Percentiles rank a stretch among this genome's conserved stretches.
Evolutionary conservation across 2,888 invertebrate genomes (phyloP).

Genomic region (Trisateles emortualis): DNA sequence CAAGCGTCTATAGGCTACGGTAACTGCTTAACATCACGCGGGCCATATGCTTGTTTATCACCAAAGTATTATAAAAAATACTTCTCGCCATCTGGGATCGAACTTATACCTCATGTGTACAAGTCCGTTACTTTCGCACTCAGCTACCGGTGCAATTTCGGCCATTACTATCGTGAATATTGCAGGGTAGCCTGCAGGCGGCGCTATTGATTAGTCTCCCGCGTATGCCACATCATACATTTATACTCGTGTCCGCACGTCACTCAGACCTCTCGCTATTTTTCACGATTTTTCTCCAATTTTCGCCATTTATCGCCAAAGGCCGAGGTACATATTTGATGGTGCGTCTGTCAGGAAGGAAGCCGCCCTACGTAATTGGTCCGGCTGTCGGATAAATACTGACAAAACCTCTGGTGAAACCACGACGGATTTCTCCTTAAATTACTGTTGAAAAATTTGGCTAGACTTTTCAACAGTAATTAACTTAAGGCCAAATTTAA

Average conservation of each 20-base stretch:
- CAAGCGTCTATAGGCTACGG: too few species aligned
- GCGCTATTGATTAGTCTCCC: slow-evolving; percentile 65
- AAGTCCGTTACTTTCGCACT: too few species aligned
- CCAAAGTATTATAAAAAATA: too few species aligned
- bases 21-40: too few species aligned
- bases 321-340: slow-evolving; percentile 75
- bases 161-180: slow-evolving; percentile 66
- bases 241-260: slow-evolving; percentile 69
- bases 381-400: slow-evolving; percentile 62
- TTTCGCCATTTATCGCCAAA: slow-evolving; percentile 65
- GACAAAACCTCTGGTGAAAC: slow-evolving; percentile 55
- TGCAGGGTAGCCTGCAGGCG: slow-evolving; percentile 58
- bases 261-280: slow-evolving; percentile 53
- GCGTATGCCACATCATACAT: slow-evolving; percentile 72
- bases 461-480: too few species aligned
- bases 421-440: slow-evolving; percentile 47
- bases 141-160: slow-evolving; percentile 51
- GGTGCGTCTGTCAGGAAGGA: slow-evolving; percentile 73
- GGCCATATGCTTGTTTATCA: too few species aligned
- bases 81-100: too few species aligned
- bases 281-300: slow-evolving; percentile 48
- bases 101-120: too few species aligned
- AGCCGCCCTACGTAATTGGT: slow-evolving; percentile 73
- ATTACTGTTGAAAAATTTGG: neutral
- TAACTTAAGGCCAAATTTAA: too few species aligned